phyloP scores from a whole-genome alignment of 92 coral and sea anemone genomes.

The Palythoa grandiflora region DNA sequence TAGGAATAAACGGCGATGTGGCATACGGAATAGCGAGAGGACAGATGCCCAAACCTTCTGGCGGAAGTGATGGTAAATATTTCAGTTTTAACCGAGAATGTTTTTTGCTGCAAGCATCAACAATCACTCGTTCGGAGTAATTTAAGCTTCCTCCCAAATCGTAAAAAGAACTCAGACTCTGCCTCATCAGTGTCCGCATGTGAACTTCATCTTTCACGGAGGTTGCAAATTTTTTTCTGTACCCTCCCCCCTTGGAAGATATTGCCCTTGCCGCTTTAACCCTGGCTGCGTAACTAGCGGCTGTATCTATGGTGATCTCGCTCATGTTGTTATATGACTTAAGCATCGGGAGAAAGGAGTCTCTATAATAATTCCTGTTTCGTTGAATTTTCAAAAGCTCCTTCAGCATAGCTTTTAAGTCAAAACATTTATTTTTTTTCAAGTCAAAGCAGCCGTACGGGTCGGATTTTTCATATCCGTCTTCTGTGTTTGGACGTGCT shows the following conservation, averaged over 20 bases:
- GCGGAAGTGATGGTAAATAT: conserved; percentile 50
- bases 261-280: conserved; percentile 16
- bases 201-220: conserved; percentile 59
- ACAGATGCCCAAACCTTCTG: conserved; percentile 40
- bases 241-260: conserved; percentile 62
- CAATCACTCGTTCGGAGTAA: conserved; percentile 53
- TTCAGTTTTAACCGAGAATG: conserved; percentile 43
- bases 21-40: conserved; percentile 62
- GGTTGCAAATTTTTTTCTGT: conserved; percentile 41
- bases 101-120: conserved; percentile 52
- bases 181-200: conserved; percentile 50
- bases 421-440: conserved; percentile 57
- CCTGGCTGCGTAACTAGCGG: conserved; percentile 46
- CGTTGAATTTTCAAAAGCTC: conserved; percentile 45
- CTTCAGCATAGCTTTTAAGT: conserved; percentile 52
- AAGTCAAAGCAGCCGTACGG: conserved; percentile 47
- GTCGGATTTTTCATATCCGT: background rate
- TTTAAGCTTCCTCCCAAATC: conserved; percentile 59
- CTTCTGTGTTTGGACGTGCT: background rate
- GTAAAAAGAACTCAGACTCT: conserved; percentile 45
- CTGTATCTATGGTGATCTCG: conserved; percentile 62
- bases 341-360: conserved; percentile 42
- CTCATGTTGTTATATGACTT: conserved; percentile 43
- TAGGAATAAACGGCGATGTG: conserved; percentile 54
- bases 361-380: conserved; percentile 34